Evolutionary conservation across 2,797 vertebrate species (phyloP), one percentile per base, ranked within the genome.

Genomic region (Eulemur rubriventer): DNA sequence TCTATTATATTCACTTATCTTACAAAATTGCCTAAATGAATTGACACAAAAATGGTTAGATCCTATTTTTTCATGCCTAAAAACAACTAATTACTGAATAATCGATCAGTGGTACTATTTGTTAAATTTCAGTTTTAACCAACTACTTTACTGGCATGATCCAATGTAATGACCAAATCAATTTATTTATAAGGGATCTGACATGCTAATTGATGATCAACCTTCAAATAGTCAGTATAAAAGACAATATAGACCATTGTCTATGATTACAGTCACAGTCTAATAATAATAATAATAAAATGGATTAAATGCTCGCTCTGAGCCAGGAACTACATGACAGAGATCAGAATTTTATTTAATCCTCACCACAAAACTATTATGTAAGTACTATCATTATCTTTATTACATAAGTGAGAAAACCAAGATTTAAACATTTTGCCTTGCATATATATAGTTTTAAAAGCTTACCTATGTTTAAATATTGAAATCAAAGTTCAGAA

Each of bases 401-500:
- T 92, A 82, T 79, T 85, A 55, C 8, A 70, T 46, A 94, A 85
- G 70, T 79, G 9, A 91, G 30, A 33, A 89, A 75, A 70, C 17
- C n/a, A 55, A 91, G 48, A 7, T 90, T 46, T 50, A 95, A 6
- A 57, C 30, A 85, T 89, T 59, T 69, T 94, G 6, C 50, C 50
- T 61, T 93, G 30, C 11, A 67, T 18, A 3, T 38, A 72, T 13
- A 41, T 50, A 75, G 28, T 50, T 59, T 90, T 84, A 81, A 55
- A 92, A 75, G 41, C 16, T 96, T 87, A 76, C 20, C 59, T 79
- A 13, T 83, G 8, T 79, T 97, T 89, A 93, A 94, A 89, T 69
- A 89, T 41, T 50, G 59, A 97, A 95, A 91, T 97, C 69, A 91
- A 94, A 94, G 28, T 65, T 73, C 8, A 80, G 43, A 89, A 83